These are phyloP conservation scores for Trichonephila inaurata DNA, from an alignment of 1,140 invertebrate species.

Conservation along the genomic window DNA sequence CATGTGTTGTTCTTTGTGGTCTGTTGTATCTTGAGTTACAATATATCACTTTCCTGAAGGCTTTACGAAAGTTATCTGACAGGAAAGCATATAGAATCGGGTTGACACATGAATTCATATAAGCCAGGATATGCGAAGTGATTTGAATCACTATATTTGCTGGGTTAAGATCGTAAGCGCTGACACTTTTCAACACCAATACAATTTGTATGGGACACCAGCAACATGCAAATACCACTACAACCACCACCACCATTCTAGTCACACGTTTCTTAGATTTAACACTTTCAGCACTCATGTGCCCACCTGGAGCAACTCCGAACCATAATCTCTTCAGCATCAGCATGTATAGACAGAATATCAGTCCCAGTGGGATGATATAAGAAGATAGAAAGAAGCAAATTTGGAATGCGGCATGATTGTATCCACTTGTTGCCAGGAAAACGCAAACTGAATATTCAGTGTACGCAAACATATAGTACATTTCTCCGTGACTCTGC, in stretches of 20 bases:
- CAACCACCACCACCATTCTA: slow-evolving; percentile 95
- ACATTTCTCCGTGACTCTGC: slow-evolving; percentile 88
- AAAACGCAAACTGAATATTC: slow-evolving; percentile 76
- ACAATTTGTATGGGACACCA: slow-evolving; percentile 97
- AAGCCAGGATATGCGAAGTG: slow-evolving; percentile 92
- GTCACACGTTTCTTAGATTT: slow-evolving; percentile 95
- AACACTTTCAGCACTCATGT: slow-evolving; percentile 86
- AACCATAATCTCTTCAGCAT: slow-evolving; percentile 95
- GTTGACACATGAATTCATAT: slow-evolving; percentile 97
- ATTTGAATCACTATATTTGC: slow-evolving; percentile 90
- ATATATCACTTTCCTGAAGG: slow-evolving; percentile 86
- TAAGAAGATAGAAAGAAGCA: slow-evolving; percentile 91
- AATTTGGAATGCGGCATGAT: slow-evolving; percentile 80
- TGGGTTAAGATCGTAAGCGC: slow-evolving; percentile 85
- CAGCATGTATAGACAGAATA: slow-evolving; percentile 93
- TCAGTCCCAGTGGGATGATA: slow-evolving; percentile 90
- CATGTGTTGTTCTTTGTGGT: not conserved
- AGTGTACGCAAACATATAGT: slow-evolving; percentile 40
- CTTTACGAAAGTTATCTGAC: slow-evolving; percentile 92
- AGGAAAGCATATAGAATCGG: slow-evolving; percentile 96
- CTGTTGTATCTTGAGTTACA: slow-evolving; percentile 71
- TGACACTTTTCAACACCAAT: slow-evolving; percentile 88
- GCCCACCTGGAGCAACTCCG: slow-evolving; percentile 87
- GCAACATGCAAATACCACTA: slow-evolving; percentile 95
- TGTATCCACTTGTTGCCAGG: slow-evolving; percentile 76